A percentile compares a stretch with the other conserved stretches of the same genome.
These are phyloP conservation scores for Mythimna lalbum DNA, from an alignment of 2,888 invertebrate genomes.

Conservation along the genomic window DNA sequence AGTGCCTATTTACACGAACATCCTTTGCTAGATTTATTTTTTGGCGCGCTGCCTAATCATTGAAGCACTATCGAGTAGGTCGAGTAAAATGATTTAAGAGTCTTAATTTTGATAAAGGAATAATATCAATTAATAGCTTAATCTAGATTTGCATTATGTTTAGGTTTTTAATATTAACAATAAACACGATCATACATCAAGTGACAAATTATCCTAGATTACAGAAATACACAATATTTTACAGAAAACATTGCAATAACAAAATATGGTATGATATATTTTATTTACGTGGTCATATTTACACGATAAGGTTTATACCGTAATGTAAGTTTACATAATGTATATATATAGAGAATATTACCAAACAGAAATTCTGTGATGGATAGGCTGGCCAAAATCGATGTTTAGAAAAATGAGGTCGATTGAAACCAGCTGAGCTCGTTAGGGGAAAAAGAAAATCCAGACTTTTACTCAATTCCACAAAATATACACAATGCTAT, in stretches of 20 bases:
- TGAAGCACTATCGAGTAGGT: neutral
- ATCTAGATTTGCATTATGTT: too few species aligned
- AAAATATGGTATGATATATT: neutral
- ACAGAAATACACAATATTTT: neutral
- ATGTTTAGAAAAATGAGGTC: neutral
- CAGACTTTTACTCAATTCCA: neutral
- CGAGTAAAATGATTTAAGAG: neutral
- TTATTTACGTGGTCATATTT: slow-evolving; percentile 7
- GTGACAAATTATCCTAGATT: neutral
- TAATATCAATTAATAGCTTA: neutral
- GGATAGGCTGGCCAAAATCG: slow-evolving; percentile 3
- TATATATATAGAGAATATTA: neutral
- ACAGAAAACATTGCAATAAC: neutral
- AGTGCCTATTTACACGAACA: slow-evolving; percentile 19
- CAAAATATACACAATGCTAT: too few species aligned
- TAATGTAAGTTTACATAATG: neutral
- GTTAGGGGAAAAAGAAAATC: neutral
- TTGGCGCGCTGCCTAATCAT: too few species aligned
- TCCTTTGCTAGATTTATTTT: neutral
- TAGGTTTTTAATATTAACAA: too few species aligned
- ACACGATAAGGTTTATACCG: neutral
- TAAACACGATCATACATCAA: neutral
- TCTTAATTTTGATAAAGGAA: neutral
- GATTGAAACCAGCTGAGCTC: slow-evolving; percentile 9
- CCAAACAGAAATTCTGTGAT: slow-evolving; percentile 1